Evolutionary conservation across 2,797 vertebrate species (phyloP).

Genomic region (Peromyscus eremicus): DNA sequence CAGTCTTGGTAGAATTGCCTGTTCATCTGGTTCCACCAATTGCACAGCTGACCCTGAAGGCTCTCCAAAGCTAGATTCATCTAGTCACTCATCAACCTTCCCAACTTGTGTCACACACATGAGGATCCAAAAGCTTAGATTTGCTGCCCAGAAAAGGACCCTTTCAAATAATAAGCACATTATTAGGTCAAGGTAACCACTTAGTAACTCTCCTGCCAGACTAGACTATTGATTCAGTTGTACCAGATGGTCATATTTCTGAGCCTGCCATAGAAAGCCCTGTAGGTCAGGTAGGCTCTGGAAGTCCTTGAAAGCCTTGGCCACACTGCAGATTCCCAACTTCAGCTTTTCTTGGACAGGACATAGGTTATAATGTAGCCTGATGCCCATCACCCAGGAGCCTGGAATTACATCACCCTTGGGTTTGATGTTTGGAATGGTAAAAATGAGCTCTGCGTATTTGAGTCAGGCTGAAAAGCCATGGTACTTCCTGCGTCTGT

Average conservation of each 20-base stretch:
- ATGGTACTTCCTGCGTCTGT: neutral
- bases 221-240: neutral
- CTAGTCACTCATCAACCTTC: neutral
- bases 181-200: constrained; percentile 5
- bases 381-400: neutral
- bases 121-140: neutral
- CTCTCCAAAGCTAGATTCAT: constrained; percentile 5
- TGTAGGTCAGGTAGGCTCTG: neutral
- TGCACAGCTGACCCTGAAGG: neutral
- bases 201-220: constrained; percentile 32
- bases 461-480: neutral
- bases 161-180: neutral
- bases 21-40: constrained; percentile 35
- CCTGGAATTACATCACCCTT: neutral
- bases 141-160: constrained; percentile 54
- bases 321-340: neutral
- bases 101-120: neutral
- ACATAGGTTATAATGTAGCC: neutral
- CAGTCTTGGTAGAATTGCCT: constrained; percentile 16
- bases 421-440: neutral
- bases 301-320: neutral
- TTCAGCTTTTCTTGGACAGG: neutral
- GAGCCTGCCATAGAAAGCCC: neutral
- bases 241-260: neutral
- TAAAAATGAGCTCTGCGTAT: neutral